Conservation (phyloP, 1,140 invertebrate species). For the Drosophila novamexicana region DNA sequence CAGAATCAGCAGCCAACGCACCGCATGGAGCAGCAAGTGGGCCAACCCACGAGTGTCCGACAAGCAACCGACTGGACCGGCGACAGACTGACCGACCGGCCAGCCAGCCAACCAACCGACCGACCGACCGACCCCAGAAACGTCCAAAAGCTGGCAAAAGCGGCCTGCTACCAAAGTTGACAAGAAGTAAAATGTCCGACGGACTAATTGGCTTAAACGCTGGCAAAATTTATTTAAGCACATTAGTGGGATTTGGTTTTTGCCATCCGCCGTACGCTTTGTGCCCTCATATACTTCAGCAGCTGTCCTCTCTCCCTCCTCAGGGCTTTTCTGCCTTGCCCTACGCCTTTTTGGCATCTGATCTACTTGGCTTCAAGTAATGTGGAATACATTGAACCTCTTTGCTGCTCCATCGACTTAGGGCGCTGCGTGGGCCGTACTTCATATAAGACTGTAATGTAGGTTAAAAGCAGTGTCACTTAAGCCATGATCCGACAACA, state of each 20-base stretch:
- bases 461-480: constrained; percentile 2
- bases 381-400: constrained; percentile 64
- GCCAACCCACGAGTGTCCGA: constrained; percentile 46
- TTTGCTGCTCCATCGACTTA: constrained; percentile 20
- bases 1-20: constrained; percentile 57
- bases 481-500: constrained; percentile 7
- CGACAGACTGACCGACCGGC: constrained; percentile 6
- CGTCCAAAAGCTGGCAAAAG: constrained; percentile 58
- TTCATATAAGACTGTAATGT: constrained; percentile 2
- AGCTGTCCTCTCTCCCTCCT: constrained; percentile 43
- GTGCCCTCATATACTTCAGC: constrained; percentile 40
- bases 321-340: background rate
- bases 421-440: constrained; percentile 8
- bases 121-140: constrained; percentile 51
- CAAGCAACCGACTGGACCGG: background rate
- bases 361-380: constrained; percentile 56
- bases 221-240: constrained; percentile 84
- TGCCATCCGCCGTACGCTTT: constrained; percentile 34
- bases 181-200: constrained; percentile 84
- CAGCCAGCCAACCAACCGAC: background rate
- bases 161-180: constrained; percentile 79
- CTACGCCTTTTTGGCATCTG: constrained; percentile 31
- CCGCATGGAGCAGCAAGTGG: constrained; percentile 65
- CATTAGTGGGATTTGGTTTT: constrained; percentile 84
- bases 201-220: constrained; percentile 84